These are phyloP conservation scores for Chromoteleia sp. DNA, from an alignment of 2,888 invertebrate genomes.

Conservation along the genomic window DNA sequence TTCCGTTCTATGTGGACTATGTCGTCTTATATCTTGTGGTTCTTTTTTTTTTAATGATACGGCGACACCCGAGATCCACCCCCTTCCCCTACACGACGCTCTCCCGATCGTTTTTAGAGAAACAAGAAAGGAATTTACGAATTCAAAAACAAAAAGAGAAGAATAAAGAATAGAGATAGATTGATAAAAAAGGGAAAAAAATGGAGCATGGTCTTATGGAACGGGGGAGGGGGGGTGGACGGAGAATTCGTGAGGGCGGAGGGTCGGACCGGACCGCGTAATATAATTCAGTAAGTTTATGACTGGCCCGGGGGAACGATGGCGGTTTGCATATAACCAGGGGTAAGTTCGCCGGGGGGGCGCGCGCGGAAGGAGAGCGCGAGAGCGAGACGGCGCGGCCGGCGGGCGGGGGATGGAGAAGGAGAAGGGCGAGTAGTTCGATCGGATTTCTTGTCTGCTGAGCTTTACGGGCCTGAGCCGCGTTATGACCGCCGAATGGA, in stretches of 20 bases:
- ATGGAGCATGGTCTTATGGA: constrained; percentile 14
- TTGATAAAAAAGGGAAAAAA: constrained; percentile 23
- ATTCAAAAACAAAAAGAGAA: neutral
- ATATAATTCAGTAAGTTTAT: constrained; percentile 85
- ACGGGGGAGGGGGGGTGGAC: constrained; percentile 2
- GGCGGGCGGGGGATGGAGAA: constrained; percentile 54
- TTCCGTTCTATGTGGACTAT: no score
- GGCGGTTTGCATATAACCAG: constrained; percentile 84
- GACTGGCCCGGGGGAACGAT: constrained; percentile 82
- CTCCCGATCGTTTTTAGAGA: no score
- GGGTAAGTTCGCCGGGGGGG: constrained; percentile 82
- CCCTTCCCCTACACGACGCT: no score
- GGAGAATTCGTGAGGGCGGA: constrained; percentile 68
- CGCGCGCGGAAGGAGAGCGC: constrained; percentile 66
- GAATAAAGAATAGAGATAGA: neutral
- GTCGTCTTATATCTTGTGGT: no score
- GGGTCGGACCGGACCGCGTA: constrained; percentile 78
- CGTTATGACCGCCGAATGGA: constrained; percentile 84
- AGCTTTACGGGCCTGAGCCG: constrained; percentile 82
- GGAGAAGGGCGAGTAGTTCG: constrained; percentile 76
- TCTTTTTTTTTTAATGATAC: no score
- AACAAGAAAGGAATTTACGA: neutral
- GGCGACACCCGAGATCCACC: no score
- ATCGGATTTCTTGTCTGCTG: constrained; percentile 85
- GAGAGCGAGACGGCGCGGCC: constrained; percentile 65